Evolutionary conservation across 2,113 vertebrate species (phyloP).

Genomic region (Anser brachyrhynchus): DNA sequence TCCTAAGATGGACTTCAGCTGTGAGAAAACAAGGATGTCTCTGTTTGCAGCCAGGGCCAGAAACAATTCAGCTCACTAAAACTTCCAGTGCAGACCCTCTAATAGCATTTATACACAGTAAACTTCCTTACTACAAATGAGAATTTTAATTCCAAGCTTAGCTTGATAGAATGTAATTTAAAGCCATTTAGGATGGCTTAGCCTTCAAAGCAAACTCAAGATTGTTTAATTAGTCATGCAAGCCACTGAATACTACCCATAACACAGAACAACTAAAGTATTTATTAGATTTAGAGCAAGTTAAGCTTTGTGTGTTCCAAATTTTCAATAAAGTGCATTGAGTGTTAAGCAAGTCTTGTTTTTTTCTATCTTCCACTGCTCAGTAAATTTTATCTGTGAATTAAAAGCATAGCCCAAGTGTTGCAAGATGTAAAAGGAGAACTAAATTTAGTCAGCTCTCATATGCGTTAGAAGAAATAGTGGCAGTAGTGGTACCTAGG

Average conservation of each 20-base stretch:
- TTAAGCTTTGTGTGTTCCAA: constrained; percentile 59
- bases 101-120: constrained; percentile 59
- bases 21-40: not conserved
- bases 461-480: not conserved
- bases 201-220: constrained; percentile 75
- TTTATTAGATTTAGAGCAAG: constrained; percentile 72
- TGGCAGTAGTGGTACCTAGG: not conserved
- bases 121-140: constrained; percentile 71
- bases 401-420: constrained; percentile 28
- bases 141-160: constrained; percentile 73
- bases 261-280: constrained; percentile 61
- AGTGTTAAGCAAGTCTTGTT: constrained; percentile 65
- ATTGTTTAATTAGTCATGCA: constrained; percentile 77
- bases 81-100: constrained; percentile 16
- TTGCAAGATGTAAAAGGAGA: not conserved
- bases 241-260: constrained; percentile 62
- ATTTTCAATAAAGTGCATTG: constrained; percentile 67
- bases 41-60: not conserved
- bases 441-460: constrained; percentile 7
- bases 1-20: not conserved
- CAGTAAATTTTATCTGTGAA: constrained; percentile 61
- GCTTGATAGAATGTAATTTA: constrained; percentile 74
- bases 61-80: constrained; percentile 40
- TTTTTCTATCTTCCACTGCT: constrained; percentile 60
- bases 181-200: constrained; percentile 75